Conservation (phyloP, 2,888 invertebrate species). For the Athrips mouffetella region DNA sequence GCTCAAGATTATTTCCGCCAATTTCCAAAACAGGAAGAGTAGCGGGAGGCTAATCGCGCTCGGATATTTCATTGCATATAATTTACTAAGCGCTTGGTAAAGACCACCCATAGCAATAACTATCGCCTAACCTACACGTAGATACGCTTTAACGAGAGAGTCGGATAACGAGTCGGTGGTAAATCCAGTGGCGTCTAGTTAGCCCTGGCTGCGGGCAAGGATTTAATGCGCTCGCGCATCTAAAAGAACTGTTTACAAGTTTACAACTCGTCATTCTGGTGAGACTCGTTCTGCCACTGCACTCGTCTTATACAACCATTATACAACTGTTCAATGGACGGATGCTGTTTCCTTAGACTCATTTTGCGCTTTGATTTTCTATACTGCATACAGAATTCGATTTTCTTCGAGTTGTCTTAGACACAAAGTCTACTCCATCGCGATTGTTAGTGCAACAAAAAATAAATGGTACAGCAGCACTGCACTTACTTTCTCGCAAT, state of each 20-base stretch:
- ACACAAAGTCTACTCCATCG: background rate
- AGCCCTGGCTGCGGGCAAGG: conserved; percentile 27
- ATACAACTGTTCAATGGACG: conserved; percentile 18
- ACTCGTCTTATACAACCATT: conserved; percentile 33
- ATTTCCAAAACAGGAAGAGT: conserved; percentile 6
- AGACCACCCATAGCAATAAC: conserved; percentile 16
- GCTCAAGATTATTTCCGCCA: conserved; percentile 6
- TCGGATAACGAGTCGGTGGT: conserved; percentile 28
- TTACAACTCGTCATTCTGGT: conserved; percentile 39
- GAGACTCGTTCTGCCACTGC: conserved; percentile 41
- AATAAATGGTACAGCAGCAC: background rate
- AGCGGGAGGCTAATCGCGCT: conserved; percentile 2
- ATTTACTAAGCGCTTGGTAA: conserved; percentile 2
- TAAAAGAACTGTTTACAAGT: conserved; percentile 30
- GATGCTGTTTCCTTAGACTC: conserved; percentile 1
- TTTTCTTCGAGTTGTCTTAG: background rate
- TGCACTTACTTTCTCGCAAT: too few relatives aligned
- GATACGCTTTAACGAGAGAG: conserved; percentile 16
- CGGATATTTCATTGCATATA: conserved; percentile 3
- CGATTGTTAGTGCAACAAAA: conserved; percentile 1
- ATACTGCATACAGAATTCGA: conserved; percentile 7
- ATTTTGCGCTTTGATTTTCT: background rate
- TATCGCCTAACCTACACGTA: conserved; percentile 17
- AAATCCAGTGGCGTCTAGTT: conserved; percentile 39
- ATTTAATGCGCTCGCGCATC: conserved; percentile 24